phyloP scores from a whole-genome alignment of 2,797 vertebrate genomes.

The Ceyx erithaca region DNA sequence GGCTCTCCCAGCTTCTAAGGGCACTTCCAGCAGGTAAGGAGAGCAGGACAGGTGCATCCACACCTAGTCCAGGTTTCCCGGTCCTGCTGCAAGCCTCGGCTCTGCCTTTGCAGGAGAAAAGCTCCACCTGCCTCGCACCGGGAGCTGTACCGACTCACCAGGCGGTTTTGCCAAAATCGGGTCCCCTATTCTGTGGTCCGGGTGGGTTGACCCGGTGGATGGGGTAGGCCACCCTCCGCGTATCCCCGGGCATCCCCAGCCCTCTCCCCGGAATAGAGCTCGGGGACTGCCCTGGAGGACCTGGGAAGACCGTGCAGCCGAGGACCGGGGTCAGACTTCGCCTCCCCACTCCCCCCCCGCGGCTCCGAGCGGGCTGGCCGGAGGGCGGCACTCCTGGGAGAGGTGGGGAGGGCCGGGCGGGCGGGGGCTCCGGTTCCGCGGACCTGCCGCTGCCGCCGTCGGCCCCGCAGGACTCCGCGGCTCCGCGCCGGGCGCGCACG shows the following conservation, averaged over 20 bases:
- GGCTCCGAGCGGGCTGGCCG: background rate
- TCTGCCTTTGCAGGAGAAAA: background rate
- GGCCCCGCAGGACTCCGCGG: background rate
- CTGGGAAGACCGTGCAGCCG: no score
- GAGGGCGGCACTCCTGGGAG: background rate
- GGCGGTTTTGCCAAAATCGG: background rate
- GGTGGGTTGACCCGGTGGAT: background rate
- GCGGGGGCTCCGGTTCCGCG: background rate
- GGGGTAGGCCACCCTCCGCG: background rate
- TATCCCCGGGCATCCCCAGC: background rate
- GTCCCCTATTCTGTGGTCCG: background rate
- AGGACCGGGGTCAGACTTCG: background rate
- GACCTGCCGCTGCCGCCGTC: background rate
- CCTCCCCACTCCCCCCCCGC: background rate
- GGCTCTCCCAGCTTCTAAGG: background rate
- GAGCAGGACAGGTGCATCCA: background rate
- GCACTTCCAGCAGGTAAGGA: background rate
- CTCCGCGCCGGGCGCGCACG: slow-evolving; percentile 31
- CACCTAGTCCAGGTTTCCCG: background rate
- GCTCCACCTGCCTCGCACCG: background rate
- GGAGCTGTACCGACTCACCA: background rate
- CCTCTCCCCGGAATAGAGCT: background rate
- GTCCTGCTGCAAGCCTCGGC: background rate
- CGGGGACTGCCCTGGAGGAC: background rate
- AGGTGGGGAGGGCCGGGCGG: background rate